Base-by-base conservation (phyloP, 2,888 invertebrate species). In the Pachliopta kotzebuea region DNA sequence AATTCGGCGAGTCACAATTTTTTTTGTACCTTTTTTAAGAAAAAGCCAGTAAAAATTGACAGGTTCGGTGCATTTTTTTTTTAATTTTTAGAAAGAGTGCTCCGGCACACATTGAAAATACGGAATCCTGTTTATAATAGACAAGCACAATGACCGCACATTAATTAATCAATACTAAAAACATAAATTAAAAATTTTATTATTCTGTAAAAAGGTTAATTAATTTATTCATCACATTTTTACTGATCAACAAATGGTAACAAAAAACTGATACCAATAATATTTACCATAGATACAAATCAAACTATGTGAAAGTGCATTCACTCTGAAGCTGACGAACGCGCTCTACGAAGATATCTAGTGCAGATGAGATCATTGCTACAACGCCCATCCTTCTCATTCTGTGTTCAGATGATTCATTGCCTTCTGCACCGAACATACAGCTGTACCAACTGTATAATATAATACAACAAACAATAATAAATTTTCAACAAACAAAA, bases 301-400 rank as follows among this genome's bases (percentile, higher is more conserved):
- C 50, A 21, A 24, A 42, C 4, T 8, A 42, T 3, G 37, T 24
- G 60, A 60, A 60, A 60, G 60, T 59, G 52, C 59, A 52, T 26
- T 24, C 50, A 18, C 29, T 11, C 52, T 20, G 50, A n/a, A 2
- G 29, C 50, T n/a, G 52, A 20, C 21, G 50, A n/a, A 31, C 17
- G 42, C 52, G 26, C n/a, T 53, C 58, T 17, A 21, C 57, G 58
- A 29, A 37, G 60, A 63, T 50, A 60, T 65, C 60, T 62, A 49
- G 26, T 54, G 42, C 42, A 45, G 56, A 67, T 67, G 68, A 67
- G 62, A 65, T 67, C 67, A 68, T 56, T 62, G 52, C 61, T 31
- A 60, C 37, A 66, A 74, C 77, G 77, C 76, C 75, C 72, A 74
- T 76, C 69, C 69, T 70, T 63, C 67, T 67, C 69, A 67, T 71